These are phyloP conservation scores for Piprites chloris DNA, from an alignment of 2,113 vertebrate genomes.

Conservation along the genomic window DNA sequence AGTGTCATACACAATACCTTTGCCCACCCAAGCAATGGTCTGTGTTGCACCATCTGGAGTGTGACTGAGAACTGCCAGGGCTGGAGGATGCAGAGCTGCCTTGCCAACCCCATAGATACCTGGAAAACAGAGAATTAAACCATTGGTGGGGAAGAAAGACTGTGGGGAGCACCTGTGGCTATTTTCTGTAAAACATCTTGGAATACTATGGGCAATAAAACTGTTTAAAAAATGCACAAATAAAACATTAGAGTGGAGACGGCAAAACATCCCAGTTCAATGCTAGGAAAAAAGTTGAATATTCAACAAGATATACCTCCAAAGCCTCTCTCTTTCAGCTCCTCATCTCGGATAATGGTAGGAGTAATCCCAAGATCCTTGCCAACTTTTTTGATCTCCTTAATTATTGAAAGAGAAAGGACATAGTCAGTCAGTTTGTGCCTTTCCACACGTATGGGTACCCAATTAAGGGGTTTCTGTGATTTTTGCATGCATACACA, in stretches of 20 bases:
- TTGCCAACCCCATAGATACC: conserved; percentile 97
- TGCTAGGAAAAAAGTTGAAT: not conserved
- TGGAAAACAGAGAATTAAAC: conserved; percentile 34
- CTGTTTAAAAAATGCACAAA: not conserved
- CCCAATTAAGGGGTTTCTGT: not conserved
- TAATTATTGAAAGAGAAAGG: conserved; percentile 34
- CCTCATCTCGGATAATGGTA: conserved; percentile 88
- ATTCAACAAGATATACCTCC: conserved; percentile 80
- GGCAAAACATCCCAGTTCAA: not conserved
- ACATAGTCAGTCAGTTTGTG: not conserved
- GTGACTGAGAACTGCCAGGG: conserved; percentile 91
- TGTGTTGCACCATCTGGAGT: conserved; percentile 92
- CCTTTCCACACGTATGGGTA: not conserved
- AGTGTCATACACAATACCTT: conserved; percentile 97
- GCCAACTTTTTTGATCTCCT: conserved; percentile 94
- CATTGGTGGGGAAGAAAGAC: not conserved
- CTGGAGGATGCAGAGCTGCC: conserved; percentile 89
- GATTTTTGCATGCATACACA: not conserved
- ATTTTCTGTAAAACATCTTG: not conserved
- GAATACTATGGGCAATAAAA: not conserved
- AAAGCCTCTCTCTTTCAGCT: conserved; percentile 90
- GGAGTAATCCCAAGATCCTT: conserved; percentile 87
- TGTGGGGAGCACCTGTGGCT: not conserved
- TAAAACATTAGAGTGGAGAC: not conserved
- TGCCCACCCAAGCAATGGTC: conserved; percentile 98